Evolutionary conservation across 2,888 invertebrate species (phyloP), one percentile per base, ranked within the genome.

Genomic region (Didymodactylos carnosus): DNA sequence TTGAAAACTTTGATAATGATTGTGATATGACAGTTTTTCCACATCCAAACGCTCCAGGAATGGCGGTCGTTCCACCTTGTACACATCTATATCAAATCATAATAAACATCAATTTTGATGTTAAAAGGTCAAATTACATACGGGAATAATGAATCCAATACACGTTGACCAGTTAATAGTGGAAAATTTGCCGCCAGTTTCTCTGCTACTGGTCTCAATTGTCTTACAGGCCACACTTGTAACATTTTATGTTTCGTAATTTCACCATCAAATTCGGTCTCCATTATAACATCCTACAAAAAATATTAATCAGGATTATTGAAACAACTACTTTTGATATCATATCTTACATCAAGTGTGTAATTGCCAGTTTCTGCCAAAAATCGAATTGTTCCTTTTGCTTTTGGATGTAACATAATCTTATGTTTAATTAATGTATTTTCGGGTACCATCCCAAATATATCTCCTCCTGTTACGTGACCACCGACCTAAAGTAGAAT

Each of bases 11-110:
- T 80, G 97, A 98, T 76, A 99, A 87, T 3, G 98, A 92, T 86
- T 98, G 98, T 10, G 97, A 98, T 86, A 99, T 98, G 81, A 99
- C 98, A 84, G 98, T 99, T 87, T 99, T 99, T 80, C 98, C 98
- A 85, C 98, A 99, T 84, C 98, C 98, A 86, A 99, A 98, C 81
- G 98, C 98, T 75, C 98, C 97, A 80, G 95, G 95, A 85, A 97
- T 95, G 80, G 95, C 95, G 3, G 97, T 97, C 53, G 97, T 97
- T 77, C 97, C 97, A 77, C 97, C 97, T 85, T 94, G 94, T 29
- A 97, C 95, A 83, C 94, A 94, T 8, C 91, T 91, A 83, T 0
- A 78, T 19, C 25, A 19, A 49, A 10, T n/a, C 1, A 29, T 16
- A 69, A 72, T 69, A 19, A 8, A n/a, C 10, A 25, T 23, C 11